Conservation (phyloP, 2,113 vertebrate species). For the Chionis minor region DNA sequence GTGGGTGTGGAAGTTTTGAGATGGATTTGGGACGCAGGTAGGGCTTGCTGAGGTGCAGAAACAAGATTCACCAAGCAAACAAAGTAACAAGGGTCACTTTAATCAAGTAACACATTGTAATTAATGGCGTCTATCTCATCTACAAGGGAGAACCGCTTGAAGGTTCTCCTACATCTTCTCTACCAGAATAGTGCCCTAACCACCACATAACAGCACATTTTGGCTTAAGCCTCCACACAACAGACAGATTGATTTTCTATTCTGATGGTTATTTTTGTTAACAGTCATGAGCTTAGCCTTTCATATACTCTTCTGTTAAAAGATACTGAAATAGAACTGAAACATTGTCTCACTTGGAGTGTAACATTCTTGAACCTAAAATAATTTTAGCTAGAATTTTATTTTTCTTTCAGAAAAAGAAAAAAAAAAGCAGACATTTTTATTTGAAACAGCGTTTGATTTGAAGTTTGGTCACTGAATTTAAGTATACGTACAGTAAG, state of each 20-base stretch:
- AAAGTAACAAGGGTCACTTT: not conserved
- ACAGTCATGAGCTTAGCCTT: not conserved
- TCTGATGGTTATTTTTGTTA: slow-evolving; percentile 3
- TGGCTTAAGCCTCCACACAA: not conserved
- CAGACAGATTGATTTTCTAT: not conserved
- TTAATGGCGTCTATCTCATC: not conserved
- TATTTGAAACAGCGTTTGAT: not conserved
- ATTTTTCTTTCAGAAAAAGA: not conserved
- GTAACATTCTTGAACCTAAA: not conserved
- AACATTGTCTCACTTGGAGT: not conserved
- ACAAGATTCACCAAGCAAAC: not conserved
- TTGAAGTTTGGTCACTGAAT: not conserved
- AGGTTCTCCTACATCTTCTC: not conserved
- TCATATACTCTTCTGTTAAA: not conserved
- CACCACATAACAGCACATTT: not conserved
- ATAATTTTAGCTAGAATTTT: not conserved
- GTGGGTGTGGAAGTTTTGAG: not conserved
- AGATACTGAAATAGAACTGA: not conserved
- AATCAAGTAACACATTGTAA: not conserved
- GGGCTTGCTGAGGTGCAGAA: not conserved
- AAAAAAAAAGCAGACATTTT: not conserved
- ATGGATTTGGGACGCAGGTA: not conserved
- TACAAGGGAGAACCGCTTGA: not conserved
- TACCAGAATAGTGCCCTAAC: not conserved
- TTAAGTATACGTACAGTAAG: not conserved